Evolutionary conservation across 2,113 vertebrate species (phyloP).

Genomic region (Oceanodroma tethys): DNA sequence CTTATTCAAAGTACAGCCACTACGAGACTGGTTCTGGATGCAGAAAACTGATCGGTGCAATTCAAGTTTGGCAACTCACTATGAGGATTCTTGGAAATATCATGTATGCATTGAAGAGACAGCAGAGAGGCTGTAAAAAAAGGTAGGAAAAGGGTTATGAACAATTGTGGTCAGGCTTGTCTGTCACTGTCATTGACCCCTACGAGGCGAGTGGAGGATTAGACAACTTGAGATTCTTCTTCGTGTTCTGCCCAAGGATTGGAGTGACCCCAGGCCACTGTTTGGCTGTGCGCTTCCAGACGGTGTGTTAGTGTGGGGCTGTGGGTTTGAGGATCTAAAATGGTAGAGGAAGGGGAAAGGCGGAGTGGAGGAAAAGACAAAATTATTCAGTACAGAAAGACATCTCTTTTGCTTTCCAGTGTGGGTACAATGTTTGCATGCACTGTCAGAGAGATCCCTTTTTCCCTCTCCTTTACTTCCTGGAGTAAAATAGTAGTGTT

Average conservation of each 20-base stretch:
- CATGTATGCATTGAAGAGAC: constrained; percentile 42
- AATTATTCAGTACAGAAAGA: not conserved
- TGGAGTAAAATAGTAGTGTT: constrained; percentile 12
- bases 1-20: constrained; percentile 83
- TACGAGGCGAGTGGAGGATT: not conserved
- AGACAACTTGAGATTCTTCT: not conserved
- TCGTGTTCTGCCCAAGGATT: not conserved
- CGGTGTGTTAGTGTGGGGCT: not conserved
- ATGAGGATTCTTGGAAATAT: constrained; percentile 59
- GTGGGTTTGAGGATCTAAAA: not conserved
- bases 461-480: constrained; percentile 25
- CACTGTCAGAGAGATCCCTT: constrained; percentile 31
- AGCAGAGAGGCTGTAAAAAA: constrained; percentile 63
- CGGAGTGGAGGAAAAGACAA: not conserved
- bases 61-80: constrained; percentile 78
- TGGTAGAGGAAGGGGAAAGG: not conserved
- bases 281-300: not conserved
- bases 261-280: constrained; percentile 1
- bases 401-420: not conserved
- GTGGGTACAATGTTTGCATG: constrained; percentile 34
- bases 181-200: not conserved
- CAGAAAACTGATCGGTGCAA: constrained; percentile 74
- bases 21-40: constrained; percentile 79
- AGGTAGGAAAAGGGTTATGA: not conserved
- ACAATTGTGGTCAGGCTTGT: not conserved